Conservation (phyloP, 2,113 vertebrate genomes). For the Aptenodytes forsteri region DNA sequence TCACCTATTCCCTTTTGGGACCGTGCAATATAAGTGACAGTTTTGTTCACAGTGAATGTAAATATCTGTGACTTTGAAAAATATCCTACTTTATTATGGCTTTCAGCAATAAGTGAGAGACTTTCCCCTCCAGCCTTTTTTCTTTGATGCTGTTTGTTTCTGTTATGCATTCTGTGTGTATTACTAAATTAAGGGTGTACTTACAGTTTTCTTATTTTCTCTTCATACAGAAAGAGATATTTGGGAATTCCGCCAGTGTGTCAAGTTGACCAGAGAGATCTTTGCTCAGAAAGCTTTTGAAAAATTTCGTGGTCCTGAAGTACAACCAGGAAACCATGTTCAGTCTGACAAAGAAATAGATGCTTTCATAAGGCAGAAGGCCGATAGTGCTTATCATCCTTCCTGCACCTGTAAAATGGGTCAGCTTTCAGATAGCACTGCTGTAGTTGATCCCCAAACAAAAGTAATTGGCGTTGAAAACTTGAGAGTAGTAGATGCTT, state of each 20-base stretch:
- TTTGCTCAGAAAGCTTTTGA: constrained; percentile 92
- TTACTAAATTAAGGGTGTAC: neutral
- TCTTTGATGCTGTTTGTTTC: neutral
- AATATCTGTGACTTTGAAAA: neutral
- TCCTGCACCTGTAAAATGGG: constrained; percentile 98
- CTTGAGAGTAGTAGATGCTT: constrained; percentile 91
- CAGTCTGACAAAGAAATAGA: constrained; percentile 90
- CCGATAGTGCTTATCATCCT: constrained; percentile 94
- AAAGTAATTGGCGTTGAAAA: constrained; percentile 87
- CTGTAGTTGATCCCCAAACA: constrained; percentile 87
- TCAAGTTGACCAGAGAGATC: constrained; percentile 90
- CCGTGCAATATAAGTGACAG: neutral
- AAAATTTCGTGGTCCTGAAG: constrained; percentile 85
- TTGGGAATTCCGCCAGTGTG: constrained; percentile 85
- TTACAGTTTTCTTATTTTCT: constrained; percentile 20
- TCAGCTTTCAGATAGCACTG: constrained; percentile 76
- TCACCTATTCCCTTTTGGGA: neutral
- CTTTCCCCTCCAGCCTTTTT: neutral
- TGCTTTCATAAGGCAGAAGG: constrained; percentile 87
- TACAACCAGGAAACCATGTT: constrained; percentile 82
- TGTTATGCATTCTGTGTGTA: neutral
- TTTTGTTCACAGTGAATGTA: neutral
- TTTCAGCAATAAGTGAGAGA: neutral
- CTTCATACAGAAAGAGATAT: constrained; percentile 83
- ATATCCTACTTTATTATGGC: neutral